Evolutionary conservation across 2,113 vertebrate genomes (phyloP).

Genomic region (Bagarius yarrelli): DNA sequence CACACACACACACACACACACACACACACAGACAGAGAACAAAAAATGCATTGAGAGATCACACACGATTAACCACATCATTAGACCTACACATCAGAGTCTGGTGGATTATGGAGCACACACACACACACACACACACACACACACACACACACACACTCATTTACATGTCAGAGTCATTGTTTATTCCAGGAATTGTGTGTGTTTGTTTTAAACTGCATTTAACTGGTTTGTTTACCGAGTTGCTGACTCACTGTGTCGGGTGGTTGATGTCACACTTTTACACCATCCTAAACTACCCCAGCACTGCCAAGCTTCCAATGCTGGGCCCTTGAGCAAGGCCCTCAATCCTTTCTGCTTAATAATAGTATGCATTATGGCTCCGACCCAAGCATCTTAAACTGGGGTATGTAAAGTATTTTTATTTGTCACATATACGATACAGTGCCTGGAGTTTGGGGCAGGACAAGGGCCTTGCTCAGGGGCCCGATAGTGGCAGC

Average conservation of each 20-base stretch:
- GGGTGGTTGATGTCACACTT: background rate
- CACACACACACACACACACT: conserved; percentile 3
- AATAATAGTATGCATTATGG: too few species aligned
- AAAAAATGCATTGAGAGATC: background rate
- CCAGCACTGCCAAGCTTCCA: too few species aligned
- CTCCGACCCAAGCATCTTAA: too few species aligned
- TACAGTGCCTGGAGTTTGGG: too few species aligned
- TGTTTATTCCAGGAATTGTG: too few species aligned
- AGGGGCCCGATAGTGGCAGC: too few species aligned
- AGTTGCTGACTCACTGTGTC: background rate
- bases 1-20: conserved; percentile 11
- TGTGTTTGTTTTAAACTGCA: background rate
- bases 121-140: background rate
- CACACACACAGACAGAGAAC: background rate
- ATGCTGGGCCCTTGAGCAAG: too few species aligned
- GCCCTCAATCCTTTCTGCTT: too few species aligned
- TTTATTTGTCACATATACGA: too few species aligned
- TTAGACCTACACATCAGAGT: background rate
- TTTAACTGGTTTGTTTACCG: background rate
- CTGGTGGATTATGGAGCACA: background rate
- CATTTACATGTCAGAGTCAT: background rate
- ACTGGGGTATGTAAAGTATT: too few species aligned
- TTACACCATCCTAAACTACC: background rate
- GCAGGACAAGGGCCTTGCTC: too few species aligned
- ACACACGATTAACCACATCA: conserved; percentile 6